Base-by-base conservation (phyloP, 2,113 vertebrate species). In the Hystrix brachyura region DNA sequence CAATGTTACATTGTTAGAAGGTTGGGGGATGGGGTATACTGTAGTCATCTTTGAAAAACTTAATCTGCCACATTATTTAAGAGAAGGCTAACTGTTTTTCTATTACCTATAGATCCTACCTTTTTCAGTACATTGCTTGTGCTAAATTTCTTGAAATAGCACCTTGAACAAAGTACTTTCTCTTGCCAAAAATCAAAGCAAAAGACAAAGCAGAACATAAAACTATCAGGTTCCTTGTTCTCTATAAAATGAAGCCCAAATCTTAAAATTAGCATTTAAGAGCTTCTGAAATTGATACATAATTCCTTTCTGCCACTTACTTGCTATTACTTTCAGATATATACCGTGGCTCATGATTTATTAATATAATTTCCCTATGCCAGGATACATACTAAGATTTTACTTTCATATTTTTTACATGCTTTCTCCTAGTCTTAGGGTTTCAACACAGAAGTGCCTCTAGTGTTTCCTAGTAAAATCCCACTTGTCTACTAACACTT, bases 151-250 rank as follows among this genome's bases (percentile, higher is more conserved):
- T 92, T 80, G 12, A 91, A 85, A 34, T 11, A 89, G 21, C 48
- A 74, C 21, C 23, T 85, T 88, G 69, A 91, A 51, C 32, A 46
- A 62, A 80, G 18, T 15, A 67, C 21, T 59, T 72, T 55, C 46
- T 91, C 46, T 91, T 95, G 71, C n/a, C 15, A 34, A 87, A 79
- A 85, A 86, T n/a, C 12, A 95, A 94, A 83, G 27, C 48, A 57
- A 64, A 53, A 83, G 86, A 51, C 43, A 88, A 81, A 78, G 57
- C 11, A 59, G 76, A 93, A 60, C 11, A 34, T 29, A 65, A 48
- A 95, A 80, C 62, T 60, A 59, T 64, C 23, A 51, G 7, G 65
- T 27, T 87, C 9, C n/a, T 82, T 79, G 18, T 13, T 83, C 21
- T 48, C 38, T 83, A 23, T 57, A 34, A 53, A 74, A 57, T 71